Percentiles rank a stretch among this genome's conserved stretches.
These are phyloP conservation scores for Apis dorsata DNA, from an alignment of 1,140 invertebrate genomes.

Conservation along the genomic window DNA sequence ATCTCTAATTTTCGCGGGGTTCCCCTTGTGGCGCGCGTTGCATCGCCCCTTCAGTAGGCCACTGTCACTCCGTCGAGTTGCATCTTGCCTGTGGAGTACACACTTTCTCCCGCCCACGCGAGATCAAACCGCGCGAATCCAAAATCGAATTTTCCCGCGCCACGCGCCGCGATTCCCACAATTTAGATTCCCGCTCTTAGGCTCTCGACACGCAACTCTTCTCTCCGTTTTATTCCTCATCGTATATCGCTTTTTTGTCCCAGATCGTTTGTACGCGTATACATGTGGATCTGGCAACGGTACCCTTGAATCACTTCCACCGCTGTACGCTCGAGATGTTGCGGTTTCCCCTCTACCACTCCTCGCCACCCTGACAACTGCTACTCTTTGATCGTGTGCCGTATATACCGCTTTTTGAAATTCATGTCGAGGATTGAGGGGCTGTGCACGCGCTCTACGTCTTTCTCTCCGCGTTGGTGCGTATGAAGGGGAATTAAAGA, in stretches of 20 bases:
- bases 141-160: constrained; percentile 17
- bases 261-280: not conserved
- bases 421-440: not conserved
- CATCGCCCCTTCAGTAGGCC: constrained; percentile 58
- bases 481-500: not conserved
- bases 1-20: constrained; percentile 63
- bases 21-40: constrained; percentile 34
- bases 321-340: not conserved
- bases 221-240: not conserved
- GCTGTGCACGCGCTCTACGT: constrained; percentile 26
- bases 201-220: no score
- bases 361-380: not conserved
- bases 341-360: not conserved
- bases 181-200: not conserved
- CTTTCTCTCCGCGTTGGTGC: not conserved
- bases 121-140: constrained; percentile 20
- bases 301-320: constrained; percentile 16
- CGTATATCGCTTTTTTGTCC: not conserved
- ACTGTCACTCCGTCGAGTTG: constrained; percentile 59
- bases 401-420: not conserved
- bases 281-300: constrained; percentile 8
- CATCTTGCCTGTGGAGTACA: constrained; percentile 48
- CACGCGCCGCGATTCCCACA: not conserved
- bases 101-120: constrained; percentile 38
- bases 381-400: not conserved